These are phyloP conservation scores for Picus viridis DNA, from an alignment of 2,797 vertebrate species.

Conservation along the genomic window DNA sequence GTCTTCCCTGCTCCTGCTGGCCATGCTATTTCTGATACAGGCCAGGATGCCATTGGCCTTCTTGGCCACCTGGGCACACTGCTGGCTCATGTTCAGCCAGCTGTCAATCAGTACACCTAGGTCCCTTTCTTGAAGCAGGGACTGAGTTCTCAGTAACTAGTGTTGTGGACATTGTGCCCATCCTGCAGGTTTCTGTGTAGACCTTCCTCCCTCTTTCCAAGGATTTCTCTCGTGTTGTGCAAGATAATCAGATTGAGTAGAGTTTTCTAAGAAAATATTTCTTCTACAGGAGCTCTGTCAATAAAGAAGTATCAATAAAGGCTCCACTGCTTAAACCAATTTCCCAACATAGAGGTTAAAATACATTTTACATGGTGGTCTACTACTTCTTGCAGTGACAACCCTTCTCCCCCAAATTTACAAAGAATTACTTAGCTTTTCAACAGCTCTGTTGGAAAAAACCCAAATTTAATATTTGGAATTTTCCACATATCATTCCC, in stretches of 20 bases:
- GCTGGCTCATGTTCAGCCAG: too few species aligned
- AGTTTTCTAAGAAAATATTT: conserved; percentile 5
- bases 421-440: conserved; percentile 8
- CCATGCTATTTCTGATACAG: too few species aligned
- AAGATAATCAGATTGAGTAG: neutral
- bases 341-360: conserved; percentile 17
- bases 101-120: too few species aligned
- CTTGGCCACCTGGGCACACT: too few species aligned
- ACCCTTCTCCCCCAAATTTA: neutral
- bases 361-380: conserved; percentile 11
- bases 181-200: too few species aligned
- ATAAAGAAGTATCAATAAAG: neutral
- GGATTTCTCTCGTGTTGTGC: too few species aligned
- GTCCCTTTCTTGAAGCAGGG: too few species aligned
- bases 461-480: neutral
- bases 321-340: neutral
- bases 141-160: too few species aligned
- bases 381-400: neutral
- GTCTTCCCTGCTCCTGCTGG: too few species aligned
- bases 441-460: neutral
- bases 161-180: too few species aligned
- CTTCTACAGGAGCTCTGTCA: neutral
- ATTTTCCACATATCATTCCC: neutral
- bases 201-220: too few species aligned
- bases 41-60: too few species aligned